Evolutionary conservation across 1,140 invertebrate species (phyloP).

Genomic region (Drosophila virilis): DNA sequence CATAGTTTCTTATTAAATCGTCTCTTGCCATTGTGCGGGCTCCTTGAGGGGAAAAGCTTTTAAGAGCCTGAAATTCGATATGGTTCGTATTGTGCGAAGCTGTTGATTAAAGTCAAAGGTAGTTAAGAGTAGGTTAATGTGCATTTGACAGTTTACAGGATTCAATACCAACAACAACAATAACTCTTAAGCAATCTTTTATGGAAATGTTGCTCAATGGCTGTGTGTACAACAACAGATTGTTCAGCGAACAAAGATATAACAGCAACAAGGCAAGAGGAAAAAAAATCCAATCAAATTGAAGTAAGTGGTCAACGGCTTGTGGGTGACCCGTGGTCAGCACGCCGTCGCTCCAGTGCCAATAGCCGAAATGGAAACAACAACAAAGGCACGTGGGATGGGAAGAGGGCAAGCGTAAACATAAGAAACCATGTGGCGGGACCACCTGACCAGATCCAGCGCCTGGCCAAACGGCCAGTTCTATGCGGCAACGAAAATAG

Average conservation of each 20-base stretch:
- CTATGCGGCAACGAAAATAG: slow-evolving; percentile 41
- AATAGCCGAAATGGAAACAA: slow-evolving; percentile 8
- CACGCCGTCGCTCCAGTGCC: slow-evolving; percentile 7
- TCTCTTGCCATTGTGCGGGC: background rate
- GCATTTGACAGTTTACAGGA: slow-evolving; percentile 29
- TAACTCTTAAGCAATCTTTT: slow-evolving; percentile 4
- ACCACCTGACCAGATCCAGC: slow-evolving; percentile 21
- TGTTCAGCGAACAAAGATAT: slow-evolving; percentile 17
- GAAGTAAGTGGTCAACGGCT: slow-evolving; percentile 42
- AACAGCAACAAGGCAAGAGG: background rate
- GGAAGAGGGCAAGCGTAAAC: background rate
- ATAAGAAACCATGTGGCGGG: slow-evolving; percentile 17
- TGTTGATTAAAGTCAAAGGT: slow-evolving; percentile 15
- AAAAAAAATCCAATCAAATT: slow-evolving; percentile 61
- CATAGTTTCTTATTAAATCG: slow-evolving; percentile 1
- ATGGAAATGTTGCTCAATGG: slow-evolving; percentile 17
- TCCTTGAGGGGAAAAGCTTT: slow-evolving; percentile 2
- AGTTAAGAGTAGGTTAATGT: background rate
- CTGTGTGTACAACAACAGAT: background rate
- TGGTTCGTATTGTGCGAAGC: background rate
- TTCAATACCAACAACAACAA: background rate
- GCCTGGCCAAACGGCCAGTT: background rate
- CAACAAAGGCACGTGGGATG: background rate
- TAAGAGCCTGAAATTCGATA: slow-evolving; percentile 17
- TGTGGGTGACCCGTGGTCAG: slow-evolving; percentile 32